Conservation (phyloP, 2,797 vertebrate species). For the Gymnothorax javanicus region DNA sequence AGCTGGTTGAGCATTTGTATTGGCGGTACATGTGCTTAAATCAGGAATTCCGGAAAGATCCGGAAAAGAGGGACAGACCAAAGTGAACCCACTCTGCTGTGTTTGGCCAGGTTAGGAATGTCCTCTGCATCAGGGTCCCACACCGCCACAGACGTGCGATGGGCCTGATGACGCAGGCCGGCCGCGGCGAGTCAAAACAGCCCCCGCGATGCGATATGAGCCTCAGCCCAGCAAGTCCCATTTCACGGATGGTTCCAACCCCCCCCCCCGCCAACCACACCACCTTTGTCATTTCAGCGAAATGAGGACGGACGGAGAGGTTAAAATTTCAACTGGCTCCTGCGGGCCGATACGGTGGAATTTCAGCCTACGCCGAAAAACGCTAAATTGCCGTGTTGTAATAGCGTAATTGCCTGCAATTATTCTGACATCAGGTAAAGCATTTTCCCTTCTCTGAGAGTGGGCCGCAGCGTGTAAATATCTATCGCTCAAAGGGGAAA, state of each 20-base stretch:
- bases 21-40: too few species aligned
- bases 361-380: not conserved
- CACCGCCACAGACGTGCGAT: not conserved
- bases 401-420: conserved; percentile 36
- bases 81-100: not conserved
- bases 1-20: not conserved
- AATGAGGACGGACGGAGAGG: conserved; percentile 14
- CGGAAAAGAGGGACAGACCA: not conserved
- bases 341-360: conserved; percentile 13
- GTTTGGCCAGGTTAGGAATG: not conserved
- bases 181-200: not conserved
- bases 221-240: not conserved
- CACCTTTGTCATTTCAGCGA: not conserved
- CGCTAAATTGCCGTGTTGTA: conserved; percentile 12
- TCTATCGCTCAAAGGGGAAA: conserved; percentile 39
- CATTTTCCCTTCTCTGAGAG: conserved; percentile 37
- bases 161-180: not conserved
- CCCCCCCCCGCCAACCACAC: too few species aligned
- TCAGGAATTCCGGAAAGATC: not conserved
- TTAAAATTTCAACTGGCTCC: conserved; percentile 17
- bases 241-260: not conserved
- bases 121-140: not conserved
- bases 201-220: not conserved
- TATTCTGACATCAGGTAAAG: conserved; percentile 36
- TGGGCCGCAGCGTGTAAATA: conserved; percentile 36